Evolutionary conservation across 2,113 vertebrate genomes (phyloP).

Genomic region (Myotis yumanensis): DNA sequence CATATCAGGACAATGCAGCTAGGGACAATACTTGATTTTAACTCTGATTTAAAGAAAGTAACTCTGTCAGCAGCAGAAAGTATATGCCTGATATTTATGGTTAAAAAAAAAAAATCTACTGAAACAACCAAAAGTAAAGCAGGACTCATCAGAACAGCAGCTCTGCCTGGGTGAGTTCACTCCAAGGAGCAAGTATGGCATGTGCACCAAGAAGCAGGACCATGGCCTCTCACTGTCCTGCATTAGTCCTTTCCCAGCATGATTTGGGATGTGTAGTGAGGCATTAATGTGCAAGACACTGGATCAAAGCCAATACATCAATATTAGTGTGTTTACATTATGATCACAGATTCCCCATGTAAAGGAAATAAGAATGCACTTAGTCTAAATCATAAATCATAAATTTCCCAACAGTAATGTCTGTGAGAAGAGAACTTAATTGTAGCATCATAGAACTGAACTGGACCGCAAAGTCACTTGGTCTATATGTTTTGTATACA

Average conservation of each 20-base stretch:
- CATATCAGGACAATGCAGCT: neutral
- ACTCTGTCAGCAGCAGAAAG: neutral
- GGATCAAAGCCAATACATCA: neutral
- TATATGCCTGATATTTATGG: neutral
- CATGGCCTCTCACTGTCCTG: neutral
- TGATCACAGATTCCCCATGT: neutral
- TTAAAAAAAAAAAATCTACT: neutral
- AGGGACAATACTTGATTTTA: neutral
- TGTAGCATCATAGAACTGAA: neutral
- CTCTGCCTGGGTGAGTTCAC: neutral
- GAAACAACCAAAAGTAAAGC: neutral
- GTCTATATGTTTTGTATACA: neutral
- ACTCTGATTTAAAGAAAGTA: neutral
- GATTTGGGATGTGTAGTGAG: neutral
- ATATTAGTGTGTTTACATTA: neutral
- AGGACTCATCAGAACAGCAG: neutral
- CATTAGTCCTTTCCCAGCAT: neutral
- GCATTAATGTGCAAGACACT: neutral
- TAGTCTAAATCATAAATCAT: neutral
- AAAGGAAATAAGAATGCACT: slow-evolving; percentile 22
- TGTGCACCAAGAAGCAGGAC: too few relatives aligned
- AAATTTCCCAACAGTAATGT: neutral
- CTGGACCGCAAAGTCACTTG: neutral
- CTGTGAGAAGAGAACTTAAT: neutral
- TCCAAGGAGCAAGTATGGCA: neutral